Evolutionary conservation across 2,113 vertebrate genomes (phyloP).

Genomic region (Bubo blakistoni): DNA sequence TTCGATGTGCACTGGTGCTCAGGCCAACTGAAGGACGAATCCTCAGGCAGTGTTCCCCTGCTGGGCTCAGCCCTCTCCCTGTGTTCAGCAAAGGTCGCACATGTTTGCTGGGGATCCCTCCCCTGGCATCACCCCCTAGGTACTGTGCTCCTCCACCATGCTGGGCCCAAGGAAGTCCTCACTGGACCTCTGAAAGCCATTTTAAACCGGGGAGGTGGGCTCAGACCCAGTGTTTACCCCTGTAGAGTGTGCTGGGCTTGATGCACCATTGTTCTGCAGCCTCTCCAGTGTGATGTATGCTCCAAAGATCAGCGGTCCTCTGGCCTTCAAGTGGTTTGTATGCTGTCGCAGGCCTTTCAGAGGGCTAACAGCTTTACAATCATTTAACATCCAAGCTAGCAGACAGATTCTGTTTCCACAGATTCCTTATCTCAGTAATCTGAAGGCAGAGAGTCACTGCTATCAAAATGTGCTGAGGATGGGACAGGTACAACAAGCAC

Average conservation of each 20-base stretch:
- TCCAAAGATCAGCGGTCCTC: not conserved
- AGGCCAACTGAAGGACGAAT: not conserved
- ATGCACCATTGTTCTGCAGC: not conserved
- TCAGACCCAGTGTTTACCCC: not conserved
- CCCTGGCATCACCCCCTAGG: not conserved
- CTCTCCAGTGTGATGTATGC: too few species aligned
- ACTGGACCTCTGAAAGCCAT: not conserved
- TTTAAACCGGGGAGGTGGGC: not conserved
- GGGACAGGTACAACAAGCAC: not conserved
- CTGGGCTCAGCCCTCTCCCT: not conserved
- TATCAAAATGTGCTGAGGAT: not conserved
- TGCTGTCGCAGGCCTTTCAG: not conserved
- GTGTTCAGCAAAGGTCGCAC: not conserved
- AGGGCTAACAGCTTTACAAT: not conserved
- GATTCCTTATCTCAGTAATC: not conserved
- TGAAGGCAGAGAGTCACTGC: not conserved
- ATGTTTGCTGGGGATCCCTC: not conserved
- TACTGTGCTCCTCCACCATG: not conserved
- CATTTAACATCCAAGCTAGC: not conserved
- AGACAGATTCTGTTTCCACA: not conserved
- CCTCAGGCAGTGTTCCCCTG: not conserved
- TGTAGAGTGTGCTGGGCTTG: not conserved
- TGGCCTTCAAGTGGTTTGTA: not conserved
- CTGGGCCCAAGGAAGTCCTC: not conserved
- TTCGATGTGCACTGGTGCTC: not conserved